Evolutionary conservation across 2,888 invertebrate species (phyloP).

Genomic region (Pilophorus perplexus): DNA sequence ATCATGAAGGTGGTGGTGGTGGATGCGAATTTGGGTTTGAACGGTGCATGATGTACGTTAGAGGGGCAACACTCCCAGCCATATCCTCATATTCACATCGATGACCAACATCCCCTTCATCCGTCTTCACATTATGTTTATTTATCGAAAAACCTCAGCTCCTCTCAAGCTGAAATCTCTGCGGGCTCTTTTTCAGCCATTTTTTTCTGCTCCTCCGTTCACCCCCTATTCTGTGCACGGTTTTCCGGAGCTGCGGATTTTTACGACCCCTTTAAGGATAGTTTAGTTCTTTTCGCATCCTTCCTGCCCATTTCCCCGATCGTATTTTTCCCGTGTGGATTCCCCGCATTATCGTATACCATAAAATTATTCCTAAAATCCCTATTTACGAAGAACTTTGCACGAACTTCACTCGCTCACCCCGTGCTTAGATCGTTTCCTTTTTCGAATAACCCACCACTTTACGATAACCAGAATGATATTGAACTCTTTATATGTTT

Average conservation of each 20-base stretch:
- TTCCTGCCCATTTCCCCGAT: background rate
- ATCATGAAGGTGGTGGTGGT: too few relatives aligned
- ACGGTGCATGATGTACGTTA: too few relatives aligned
- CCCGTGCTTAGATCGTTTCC: too few relatives aligned
- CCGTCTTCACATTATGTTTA: background rate
- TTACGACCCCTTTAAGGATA: constrained; percentile 9
- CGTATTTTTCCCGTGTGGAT: background rate
- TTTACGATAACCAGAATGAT: too few relatives aligned
- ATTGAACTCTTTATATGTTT: too few relatives aligned
- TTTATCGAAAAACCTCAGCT: constrained; percentile 18
- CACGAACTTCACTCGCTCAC: background rate
- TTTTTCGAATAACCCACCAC: background rate
- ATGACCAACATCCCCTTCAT: background rate
- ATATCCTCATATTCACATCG: too few relatives aligned
- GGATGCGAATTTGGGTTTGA: too few relatives aligned
- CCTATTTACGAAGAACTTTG: constrained; percentile 12
- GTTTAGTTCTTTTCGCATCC: constrained; percentile 2
- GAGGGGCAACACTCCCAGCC: too few relatives aligned
- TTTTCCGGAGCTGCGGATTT: background rate
- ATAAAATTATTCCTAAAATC: constrained; percentile 16
- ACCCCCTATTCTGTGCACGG: too few relatives aligned
- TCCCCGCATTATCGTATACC: constrained; percentile 3
- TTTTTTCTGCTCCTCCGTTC: background rate
- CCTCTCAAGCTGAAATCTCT: background rate
- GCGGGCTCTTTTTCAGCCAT: background rate